phyloP scores from a whole-genome alignment of 2,113 vertebrate species.

The Antennarius striatus region DNA sequence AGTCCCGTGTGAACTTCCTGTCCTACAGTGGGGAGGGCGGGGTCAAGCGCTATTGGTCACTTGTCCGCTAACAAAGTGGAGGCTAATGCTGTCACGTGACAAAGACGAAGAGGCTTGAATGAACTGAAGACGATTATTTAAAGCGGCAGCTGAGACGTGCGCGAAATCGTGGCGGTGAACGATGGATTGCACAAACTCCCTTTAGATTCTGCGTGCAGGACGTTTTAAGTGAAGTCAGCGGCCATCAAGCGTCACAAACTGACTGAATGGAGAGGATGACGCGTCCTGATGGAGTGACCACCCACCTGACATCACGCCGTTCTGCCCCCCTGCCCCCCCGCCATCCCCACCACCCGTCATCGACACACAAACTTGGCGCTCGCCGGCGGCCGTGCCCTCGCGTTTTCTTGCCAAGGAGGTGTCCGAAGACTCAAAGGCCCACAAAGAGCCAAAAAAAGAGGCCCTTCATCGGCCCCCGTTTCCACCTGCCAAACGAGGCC shows the following conservation, averaged over 20 bases:
- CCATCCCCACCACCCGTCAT: slow-evolving; percentile 26
- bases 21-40: slow-evolving; percentile 8
- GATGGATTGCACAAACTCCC: not conserved
- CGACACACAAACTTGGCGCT: slow-evolving; percentile 45
- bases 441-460: slow-evolving; percentile 40
- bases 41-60: slow-evolving; percentile 13
- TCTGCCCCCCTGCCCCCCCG: slow-evolving; percentile 30
- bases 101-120: slow-evolving; percentile 8
- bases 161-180: not conserved
- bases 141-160: not conserved
- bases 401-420: slow-evolving; percentile 58
- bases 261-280: slow-evolving; percentile 49
- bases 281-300: slow-evolving; percentile 36
- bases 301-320: slow-evolving; percentile 57
- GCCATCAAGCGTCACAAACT: slow-evolving; percentile 12
- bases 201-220: slow-evolving; percentile 17
- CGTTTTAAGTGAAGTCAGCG: slow-evolving; percentile 42
- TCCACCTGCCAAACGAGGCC: slow-evolving; percentile 52
- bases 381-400: slow-evolving; percentile 20
- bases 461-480: slow-evolving; percentile 50
- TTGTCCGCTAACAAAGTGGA: slow-evolving; percentile 21
- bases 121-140: not conserved
- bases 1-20: slow-evolving; percentile 60
- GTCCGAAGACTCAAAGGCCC: slow-evolving; percentile 53
- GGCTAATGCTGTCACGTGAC: slow-evolving; percentile 1